These are phyloP conservation scores for Dynastes tityus DNA, from an alignment of 2,888 invertebrate genomes.

Conservation along the genomic window DNA sequence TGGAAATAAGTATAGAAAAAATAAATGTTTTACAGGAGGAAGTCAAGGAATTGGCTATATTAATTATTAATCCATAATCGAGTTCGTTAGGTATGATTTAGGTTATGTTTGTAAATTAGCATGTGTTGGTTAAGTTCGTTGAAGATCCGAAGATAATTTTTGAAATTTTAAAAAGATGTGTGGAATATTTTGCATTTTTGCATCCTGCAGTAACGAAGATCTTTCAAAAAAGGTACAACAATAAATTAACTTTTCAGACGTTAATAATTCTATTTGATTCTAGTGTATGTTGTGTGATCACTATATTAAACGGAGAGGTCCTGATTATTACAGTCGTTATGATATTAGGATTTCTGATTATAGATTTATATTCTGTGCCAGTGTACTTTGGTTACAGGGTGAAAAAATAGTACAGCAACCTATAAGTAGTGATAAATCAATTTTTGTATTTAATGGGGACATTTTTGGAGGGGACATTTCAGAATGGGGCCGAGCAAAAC, in stretches of 20 bases:
- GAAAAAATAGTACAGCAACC: constrained; percentile 79
- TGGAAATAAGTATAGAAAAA: no score
- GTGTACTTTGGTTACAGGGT: constrained; percentile 92
- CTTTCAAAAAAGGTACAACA: constrained; percentile 47
- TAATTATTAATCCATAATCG: no score
- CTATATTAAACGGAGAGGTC: constrained; percentile 49
- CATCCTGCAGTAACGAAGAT: constrained; percentile 38
- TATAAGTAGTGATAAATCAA: constrained; percentile 73
- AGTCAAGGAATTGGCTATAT: no score
- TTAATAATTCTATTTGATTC: constrained; percentile 53
- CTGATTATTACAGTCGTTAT: constrained; percentile 33
- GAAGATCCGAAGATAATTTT: no score
- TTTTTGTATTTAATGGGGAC: constrained; percentile 93
- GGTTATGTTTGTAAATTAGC: no score
- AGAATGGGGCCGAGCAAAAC: constrained; percentile 66
- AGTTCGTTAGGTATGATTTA: no score
- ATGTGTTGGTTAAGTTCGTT: no score
- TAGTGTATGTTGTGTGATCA: constrained; percentile 61
- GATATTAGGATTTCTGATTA: constrained; percentile 53
- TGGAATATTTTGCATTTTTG: constrained; percentile 63
- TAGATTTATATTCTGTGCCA: constrained; percentile 68
- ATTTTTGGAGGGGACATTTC: constrained; percentile 75
- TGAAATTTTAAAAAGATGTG: constrained; percentile 57
- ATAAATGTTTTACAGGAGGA: no score
- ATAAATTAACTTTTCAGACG: not conserved